phyloP scores from a whole-genome alignment of 2,797 vertebrate genomes.

The Gallinago stenura region DNA sequence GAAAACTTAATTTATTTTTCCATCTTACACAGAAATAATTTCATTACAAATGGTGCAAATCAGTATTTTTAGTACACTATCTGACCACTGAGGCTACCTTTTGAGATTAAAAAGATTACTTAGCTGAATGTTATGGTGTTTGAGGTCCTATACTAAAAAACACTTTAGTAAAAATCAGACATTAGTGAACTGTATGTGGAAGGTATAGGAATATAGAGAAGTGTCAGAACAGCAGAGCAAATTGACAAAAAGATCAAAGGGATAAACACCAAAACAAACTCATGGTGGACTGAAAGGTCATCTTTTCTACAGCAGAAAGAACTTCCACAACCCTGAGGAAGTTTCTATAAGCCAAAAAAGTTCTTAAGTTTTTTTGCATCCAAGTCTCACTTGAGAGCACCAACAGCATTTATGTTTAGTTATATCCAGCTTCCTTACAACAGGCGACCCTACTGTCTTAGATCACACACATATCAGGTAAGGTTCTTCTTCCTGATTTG shows the following conservation, averaged over 20 bases:
- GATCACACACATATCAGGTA: neutral
- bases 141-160: neutral
- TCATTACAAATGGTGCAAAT: neutral
- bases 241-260: neutral
- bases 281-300: neutral
- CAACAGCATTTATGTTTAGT: neutral
- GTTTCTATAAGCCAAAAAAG: neutral
- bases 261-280: neutral
- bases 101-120: neutral
- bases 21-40: accelerated
- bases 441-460: neutral
- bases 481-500: neutral
- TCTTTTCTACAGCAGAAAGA: neutral
- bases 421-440: neutral
- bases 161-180: neutral
- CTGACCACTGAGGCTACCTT: neutral
- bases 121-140: neutral
- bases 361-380: neutral
- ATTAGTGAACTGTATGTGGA: neutral
- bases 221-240: neutral
- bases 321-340: neutral
- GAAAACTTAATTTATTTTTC: neutral
- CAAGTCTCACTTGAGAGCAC: neutral
- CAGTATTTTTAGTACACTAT: neutral
- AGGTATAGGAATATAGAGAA: neutral